A percentile compares a stretch with the other conserved stretches of the same genome.
phyloP scores from a whole-genome alignment of 2,888 invertebrate species.

The Axea sp. region DNA sequence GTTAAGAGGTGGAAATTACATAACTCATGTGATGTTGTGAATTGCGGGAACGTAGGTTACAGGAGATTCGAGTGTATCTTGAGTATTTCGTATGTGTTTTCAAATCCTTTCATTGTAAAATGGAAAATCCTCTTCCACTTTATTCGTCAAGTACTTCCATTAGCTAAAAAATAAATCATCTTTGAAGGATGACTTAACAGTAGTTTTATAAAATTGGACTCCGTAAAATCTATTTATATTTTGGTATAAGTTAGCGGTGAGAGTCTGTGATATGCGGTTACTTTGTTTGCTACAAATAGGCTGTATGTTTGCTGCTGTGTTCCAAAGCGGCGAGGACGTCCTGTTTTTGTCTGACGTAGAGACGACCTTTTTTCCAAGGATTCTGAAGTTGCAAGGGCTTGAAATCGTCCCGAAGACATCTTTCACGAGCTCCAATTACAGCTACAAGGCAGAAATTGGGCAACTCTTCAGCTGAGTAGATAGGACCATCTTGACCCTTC shows the following conservation, averaged over 20 bases:
- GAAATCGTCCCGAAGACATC: constrained; percentile 96
- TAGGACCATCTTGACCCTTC: constrained; percentile 92
- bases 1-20: too few relatives aligned
- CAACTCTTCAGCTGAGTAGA: constrained; percentile 90
- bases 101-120: constrained; percentile 34
- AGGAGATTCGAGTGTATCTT: too few relatives aligned
- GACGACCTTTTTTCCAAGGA: constrained; percentile 96
- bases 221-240: constrained; percentile 21
- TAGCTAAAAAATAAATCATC: too few relatives aligned
- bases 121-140: constrained; percentile 29
- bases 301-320: constrained; percentile 91
- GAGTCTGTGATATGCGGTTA: constrained; percentile 38
- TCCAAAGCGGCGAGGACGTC: constrained; percentile 93
- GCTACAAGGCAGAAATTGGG: constrained; percentile 96
- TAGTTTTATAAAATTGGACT: constrained; percentile 51
- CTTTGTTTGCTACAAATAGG: constrained; percentile 78
- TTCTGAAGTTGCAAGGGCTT: constrained; percentile 95
- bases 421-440: constrained; percentile 95
- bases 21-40: too few relatives aligned
- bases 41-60: too few relatives aligned
- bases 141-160: too few relatives aligned
- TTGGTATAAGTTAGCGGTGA: constrained; percentile 41
- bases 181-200: constrained; percentile 22
- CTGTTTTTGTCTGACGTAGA: constrained; percentile 95
- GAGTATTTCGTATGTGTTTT: constrained; percentile 66